Base-by-base conservation (phyloP, 2,888 invertebrate genomes). In the Drosophila vallismaia region DNA sequence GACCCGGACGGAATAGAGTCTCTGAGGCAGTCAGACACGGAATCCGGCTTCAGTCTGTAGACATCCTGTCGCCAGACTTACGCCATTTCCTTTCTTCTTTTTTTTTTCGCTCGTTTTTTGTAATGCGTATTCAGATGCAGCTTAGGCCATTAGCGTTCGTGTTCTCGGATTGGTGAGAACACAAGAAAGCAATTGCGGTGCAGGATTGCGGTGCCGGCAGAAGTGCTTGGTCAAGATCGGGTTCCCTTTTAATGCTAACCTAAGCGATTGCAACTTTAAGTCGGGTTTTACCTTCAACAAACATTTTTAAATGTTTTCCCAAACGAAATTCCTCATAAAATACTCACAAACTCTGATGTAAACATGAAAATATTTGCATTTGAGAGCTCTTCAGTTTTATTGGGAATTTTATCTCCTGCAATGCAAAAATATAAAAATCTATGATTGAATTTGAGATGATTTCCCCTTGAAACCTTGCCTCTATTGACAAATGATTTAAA, bases 81-180 rank as follows among this genome's bases (percentile, higher is more conserved):
- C 67, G 52, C 36, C n/a, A 12, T n/a, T 44, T 19, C 28, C 28
- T 5, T 28, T 28, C 6, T 28, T 5, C 4, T 28, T 2, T 28
- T 28, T 28, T 28, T 28, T 28, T 28, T 2, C 19, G 2, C 19
- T 19, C 19, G 19, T 63, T 49, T 40, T 28, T 9, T 33, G 7
- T 1, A 42, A 31, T 46, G 14, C 36, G 46, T 46, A 59, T 48
- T 60, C 46, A 48, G 67, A 50, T 53, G 53, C 68, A 67, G 67
- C 52, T 63, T 52, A 66, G 63, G 53, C 63, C 63, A 64, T 64
- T 64, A 64, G 63, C 53, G 63, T n/a, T 26, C 68, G 53, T 53
- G 68, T 64, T 46, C 53, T 38, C 53, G 68, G 63, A 67, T 68
- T 53, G 36, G 36, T 33, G 14, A 12, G 29, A 53, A 64, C 68